Conservation (phyloP, 1,140 invertebrate genomes). For the Papilio helenus region DNA sequence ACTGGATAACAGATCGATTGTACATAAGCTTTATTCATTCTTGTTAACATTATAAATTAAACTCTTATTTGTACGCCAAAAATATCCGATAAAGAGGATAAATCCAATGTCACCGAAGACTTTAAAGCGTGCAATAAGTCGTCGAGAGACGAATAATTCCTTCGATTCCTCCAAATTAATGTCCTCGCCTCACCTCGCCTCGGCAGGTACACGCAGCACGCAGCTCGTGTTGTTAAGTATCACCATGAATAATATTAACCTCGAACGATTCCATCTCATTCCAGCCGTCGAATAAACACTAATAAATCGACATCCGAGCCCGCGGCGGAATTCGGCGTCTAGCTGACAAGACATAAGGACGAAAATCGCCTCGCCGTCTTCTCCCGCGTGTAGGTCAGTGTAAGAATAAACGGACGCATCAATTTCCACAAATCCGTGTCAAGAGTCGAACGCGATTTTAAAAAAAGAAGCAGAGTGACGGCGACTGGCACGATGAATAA, state of each 20-base stretch:
- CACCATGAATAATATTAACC: slow-evolving; percentile 69
- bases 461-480: slow-evolving; percentile 56
- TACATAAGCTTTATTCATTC: slow-evolving; percentile 17
- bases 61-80: slow-evolving; percentile 20
- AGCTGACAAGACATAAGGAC: slow-evolving; percentile 45
- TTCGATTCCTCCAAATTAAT: slow-evolving; percentile 46
- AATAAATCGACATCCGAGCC: slow-evolving; percentile 41
- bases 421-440: slow-evolving; percentile 75
- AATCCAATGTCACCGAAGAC: slow-evolving; percentile 25
- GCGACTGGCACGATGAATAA: slow-evolving; percentile 43
- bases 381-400: slow-evolving; percentile 47
- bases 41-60: slow-evolving; percentile 31
- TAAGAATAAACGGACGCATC: slow-evolving; percentile 55
- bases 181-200: slow-evolving; percentile 7
- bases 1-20: slow-evolving; percentile 9
- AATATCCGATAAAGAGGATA: slow-evolving; percentile 39
- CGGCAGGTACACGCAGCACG: slow-evolving; percentile 47
- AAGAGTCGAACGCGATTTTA: slow-evolving; percentile 59
- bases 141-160: slow-evolving; percentile 51
- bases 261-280: slow-evolving; percentile 56
- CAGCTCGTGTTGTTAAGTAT: slow-evolving; percentile 56
- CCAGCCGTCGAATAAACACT: slow-evolving; percentile 45
- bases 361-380: slow-evolving; percentile 41
- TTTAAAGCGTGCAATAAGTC: slow-evolving; percentile 47
- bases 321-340: slow-evolving; percentile 47